Conservation (phyloP, 1,140 invertebrate genomes). For the Oryzaephilus surinamensis region DNA sequence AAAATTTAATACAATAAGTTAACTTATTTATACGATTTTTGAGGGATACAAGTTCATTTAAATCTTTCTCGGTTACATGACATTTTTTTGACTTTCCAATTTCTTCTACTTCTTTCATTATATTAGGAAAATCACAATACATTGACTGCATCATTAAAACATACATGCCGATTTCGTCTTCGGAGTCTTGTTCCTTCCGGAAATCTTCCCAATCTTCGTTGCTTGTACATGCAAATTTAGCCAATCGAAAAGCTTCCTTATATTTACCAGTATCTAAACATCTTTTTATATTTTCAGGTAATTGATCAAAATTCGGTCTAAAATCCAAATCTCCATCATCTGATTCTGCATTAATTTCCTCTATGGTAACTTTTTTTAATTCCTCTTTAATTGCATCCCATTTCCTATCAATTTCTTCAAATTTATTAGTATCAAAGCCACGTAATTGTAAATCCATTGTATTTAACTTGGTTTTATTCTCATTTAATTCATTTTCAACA, state of each 20-base stretch:
- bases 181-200: not conserved
- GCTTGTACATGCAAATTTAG: not conserved
- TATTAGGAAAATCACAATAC: conserved; percentile 9
- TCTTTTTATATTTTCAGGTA: not conserved
- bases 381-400: not conserved
- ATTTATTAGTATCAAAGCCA: not conserved
- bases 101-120: not conserved
- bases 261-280: not conserved
- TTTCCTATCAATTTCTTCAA: not conserved
- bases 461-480: no score
- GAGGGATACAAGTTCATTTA: conserved; percentile 15
- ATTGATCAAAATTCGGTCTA: not conserved
- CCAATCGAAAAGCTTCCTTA: not conserved
- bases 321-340: not conserved
- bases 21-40: conserved; percentile 13
- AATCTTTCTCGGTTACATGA: conserved; percentile 18
- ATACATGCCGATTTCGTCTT: conserved; percentile 15
- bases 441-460: not conserved
- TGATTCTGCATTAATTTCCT: conserved; percentile 2
- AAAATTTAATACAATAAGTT: conserved; percentile 23
- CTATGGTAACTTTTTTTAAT: not conserved
- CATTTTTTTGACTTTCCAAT: not conserved
- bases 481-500: conserved; percentile 17
- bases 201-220: not conserved
- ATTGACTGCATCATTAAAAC: conserved; percentile 15